phyloP scores from a whole-genome alignment of 2,113 vertebrate species.

The Zapornia atra region DNA sequence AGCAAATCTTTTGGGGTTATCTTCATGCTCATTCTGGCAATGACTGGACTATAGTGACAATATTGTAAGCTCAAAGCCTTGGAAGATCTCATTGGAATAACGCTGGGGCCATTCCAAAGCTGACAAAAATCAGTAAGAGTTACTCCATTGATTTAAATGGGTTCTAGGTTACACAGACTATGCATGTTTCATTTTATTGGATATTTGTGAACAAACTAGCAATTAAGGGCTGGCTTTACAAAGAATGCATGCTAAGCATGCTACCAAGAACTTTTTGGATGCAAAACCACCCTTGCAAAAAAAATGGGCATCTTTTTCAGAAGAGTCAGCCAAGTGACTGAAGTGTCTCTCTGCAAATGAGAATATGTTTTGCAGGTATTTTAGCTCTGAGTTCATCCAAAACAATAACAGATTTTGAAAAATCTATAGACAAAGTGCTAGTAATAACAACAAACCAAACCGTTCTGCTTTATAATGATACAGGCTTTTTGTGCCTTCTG shows the following conservation, averaged over 20 bases:
- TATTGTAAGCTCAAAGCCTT: neutral
- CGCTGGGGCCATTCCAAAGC: neutral
- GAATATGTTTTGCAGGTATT: neutral
- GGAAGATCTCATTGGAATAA: neutral
- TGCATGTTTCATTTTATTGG: neutral
- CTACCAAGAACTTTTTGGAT: neutral
- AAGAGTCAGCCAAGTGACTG: neutral
- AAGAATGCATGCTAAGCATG: neutral
- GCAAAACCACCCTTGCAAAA: neutral
- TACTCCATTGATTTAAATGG: neutral
- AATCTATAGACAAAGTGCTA: neutral
- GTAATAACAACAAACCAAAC: neutral
- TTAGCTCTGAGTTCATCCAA: neutral
- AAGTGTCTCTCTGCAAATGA: neutral
- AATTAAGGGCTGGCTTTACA: neutral
- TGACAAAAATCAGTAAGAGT: neutral
- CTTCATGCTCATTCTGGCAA: neutral
- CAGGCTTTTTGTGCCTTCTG: neutral
- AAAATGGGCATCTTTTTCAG: neutral
- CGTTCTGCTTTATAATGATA: neutral
- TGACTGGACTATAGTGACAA: neutral
- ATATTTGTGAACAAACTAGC: neutral
- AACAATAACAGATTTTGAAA: neutral
- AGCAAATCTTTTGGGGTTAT: neutral
- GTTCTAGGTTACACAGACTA: neutral